phyloP scores from a whole-genome alignment of 1,140 invertebrate species.

The Odontomachus brunneus region DNA sequence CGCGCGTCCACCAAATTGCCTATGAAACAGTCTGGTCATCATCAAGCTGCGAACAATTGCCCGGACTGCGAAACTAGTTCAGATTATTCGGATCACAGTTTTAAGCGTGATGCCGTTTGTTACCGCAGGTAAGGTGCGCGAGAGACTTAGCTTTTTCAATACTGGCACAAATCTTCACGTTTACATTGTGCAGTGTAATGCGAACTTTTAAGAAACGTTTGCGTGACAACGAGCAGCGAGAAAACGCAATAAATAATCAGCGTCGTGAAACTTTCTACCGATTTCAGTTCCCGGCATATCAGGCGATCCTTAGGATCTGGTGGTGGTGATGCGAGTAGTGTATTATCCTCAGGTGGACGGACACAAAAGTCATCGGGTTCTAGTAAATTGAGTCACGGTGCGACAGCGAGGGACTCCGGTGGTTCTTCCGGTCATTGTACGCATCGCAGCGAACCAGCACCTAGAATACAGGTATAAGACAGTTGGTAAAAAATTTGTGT shows the following conservation, averaged over 20 bases:
- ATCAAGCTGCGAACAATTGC: conserved; percentile 78
- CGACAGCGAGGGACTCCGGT: conserved; percentile 88
- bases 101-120: conserved; percentile 81
- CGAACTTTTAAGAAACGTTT: background rate
- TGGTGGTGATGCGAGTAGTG: conserved; percentile 83
- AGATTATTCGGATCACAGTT: conserved; percentile 84
- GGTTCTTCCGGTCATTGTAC: conserved; percentile 92
- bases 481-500: too few species aligned
- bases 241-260: background rate
- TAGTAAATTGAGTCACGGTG: conserved; percentile 84
- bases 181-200: background rate
- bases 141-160: background rate
- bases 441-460: conserved; percentile 90
- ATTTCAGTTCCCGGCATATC: conserved; percentile 80
- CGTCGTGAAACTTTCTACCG: background rate
- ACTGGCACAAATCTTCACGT: too few species aligned
- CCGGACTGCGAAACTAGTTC: conserved; percentile 84
- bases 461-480: conserved; percentile 81
- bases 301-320: conserved; percentile 83
- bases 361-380: conserved; percentile 85
- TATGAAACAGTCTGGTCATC: conserved; percentile 75
- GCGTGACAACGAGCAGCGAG: background rate
- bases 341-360: conserved; percentile 83
- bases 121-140: conserved; percentile 79
- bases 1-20: conserved; percentile 81